Conservation (phyloP, 2,797 vertebrate genomes). For the Ctenochaetus hawaiiensis region DNA sequence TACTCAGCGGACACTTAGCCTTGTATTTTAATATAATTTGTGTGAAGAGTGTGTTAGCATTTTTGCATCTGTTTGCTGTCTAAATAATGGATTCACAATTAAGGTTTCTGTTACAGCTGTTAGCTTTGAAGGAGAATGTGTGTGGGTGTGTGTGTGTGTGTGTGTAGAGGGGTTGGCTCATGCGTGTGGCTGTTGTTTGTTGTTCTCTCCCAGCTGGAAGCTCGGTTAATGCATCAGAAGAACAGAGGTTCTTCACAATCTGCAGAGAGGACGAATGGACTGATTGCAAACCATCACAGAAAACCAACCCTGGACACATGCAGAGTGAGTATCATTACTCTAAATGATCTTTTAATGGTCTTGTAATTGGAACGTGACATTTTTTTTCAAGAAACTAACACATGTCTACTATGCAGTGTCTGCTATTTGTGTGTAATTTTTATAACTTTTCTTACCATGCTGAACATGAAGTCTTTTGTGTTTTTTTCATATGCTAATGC, state of each 20-base stretch:
- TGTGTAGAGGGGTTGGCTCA: slow-evolving; percentile 36
- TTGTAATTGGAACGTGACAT: not conserved
- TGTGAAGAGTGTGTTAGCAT: slow-evolving; percentile 8
- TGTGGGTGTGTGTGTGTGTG: slow-evolving; percentile 10
- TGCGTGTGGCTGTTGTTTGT: slow-evolving; percentile 37
- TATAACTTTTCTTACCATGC: not conserved
- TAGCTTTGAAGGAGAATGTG: slow-evolving; percentile 50
- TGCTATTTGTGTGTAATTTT: not conserved
- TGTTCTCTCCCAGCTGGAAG: slow-evolving; percentile 50
- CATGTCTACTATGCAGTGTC: not conserved
- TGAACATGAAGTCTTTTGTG: not conserved
- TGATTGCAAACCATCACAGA: slow-evolving; percentile 22
- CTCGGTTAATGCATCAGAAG: slow-evolving; percentile 48
- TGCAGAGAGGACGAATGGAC: slow-evolving; percentile 35
- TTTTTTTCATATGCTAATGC: slow-evolving; percentile 30
- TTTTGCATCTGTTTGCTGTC: slow-evolving; percentile 11
- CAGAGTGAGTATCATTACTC: slow-evolving; percentile 56
- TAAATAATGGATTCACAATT: slow-evolving; percentile 39
- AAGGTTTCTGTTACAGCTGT: slow-evolving; percentile 49
- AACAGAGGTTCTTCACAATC: slow-evolving; percentile 30
- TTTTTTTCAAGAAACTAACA: too few species aligned
- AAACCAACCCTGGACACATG: slow-evolving; percentile 32
- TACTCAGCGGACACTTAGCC: slow-evolving; percentile 4
- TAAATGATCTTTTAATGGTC: not conserved
- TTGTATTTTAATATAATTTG: slow-evolving; percentile 11